Evolutionary conservation across 2,113 vertebrate genomes (phyloP), one percentile per base, ranked within the genome.

Genomic region (Thunnus maccoyii): DNA sequence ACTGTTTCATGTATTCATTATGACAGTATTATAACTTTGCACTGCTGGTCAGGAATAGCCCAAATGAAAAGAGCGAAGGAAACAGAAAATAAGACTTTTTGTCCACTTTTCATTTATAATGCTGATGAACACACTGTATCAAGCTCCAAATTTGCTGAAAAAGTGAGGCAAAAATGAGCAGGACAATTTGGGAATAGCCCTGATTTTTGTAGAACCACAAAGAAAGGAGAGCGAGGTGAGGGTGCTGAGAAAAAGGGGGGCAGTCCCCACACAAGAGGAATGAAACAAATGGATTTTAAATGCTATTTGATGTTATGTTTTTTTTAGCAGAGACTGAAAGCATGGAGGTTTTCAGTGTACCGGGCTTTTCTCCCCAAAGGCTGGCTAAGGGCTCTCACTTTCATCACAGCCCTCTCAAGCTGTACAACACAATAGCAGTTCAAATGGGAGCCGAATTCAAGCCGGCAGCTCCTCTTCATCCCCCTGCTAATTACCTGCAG

Each of bases 401-500:
- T 92, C 86, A 91, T 92, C 88, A 85, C 80, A 85, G 86, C 50
- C 67, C 75, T 90, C 87, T 82, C 77, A 86, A 70, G 67, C 83
- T 82, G 61, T 77, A 83, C 77, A 88, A 74, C 76, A 71, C 78
- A 90, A 91, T 77, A 85, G 71, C 83, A 66, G 87, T 92, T 92
- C 83, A 94, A 92, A 94, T 90, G 82, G 77, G 75, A 81, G 58
- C 76, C 18, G 60, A 82, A 90, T 91, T 88, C 86, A 86, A 88
- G 70, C 54, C 81, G 48, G 78, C 89, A 80, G 78, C 91, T 85
- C 63, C 78, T 83, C 77, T 91, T 93, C 85, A 90, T 84, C 89
- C 90, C 84, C 82, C 25, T 85, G 90, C 88, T 92, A 94, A 93
- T 94, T 93, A 93, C 91, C 90, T 94, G 87, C 83, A 83, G 92